Evolutionary conservation across 2,113 vertebrate genomes (phyloP).

Genomic region (Astur gentilis): DNA sequence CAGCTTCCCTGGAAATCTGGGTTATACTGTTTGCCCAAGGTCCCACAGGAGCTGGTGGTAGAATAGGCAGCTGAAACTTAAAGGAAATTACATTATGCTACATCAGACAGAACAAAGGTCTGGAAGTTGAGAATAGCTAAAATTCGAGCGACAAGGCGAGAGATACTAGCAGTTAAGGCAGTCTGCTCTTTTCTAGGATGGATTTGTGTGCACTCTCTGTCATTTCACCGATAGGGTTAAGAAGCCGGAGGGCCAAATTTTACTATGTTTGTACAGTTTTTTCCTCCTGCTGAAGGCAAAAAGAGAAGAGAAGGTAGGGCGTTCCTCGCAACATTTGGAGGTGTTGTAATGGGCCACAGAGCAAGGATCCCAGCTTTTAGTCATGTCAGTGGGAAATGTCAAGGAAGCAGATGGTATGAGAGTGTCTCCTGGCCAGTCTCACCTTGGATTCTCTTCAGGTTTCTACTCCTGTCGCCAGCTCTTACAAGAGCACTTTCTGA

Average conservation of each 20-base stretch:
- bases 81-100: background rate
- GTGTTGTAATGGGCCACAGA: background rate
- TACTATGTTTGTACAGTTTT: rapidly evolving
- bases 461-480: rapidly evolving
- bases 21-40: background rate
- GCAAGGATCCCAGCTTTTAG: background rate
- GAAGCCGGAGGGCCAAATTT: background rate
- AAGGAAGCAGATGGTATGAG: background rate
- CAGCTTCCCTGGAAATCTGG: background rate
- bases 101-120: background rate
- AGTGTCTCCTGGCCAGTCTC: background rate
- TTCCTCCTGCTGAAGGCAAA: background rate
- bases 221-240: background rate
- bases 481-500: background rate
- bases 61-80: background rate
- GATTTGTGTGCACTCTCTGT: background rate
- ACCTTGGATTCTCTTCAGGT: background rate
- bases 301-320: background rate
- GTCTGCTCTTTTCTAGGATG: background rate
- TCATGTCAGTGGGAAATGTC: background rate
- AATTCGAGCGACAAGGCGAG: background rate
- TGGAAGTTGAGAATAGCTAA: background rate
- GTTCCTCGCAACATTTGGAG: background rate
- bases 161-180: background rate
- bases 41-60: background rate